phyloP scores from a whole-genome alignment of 2,888 invertebrate species.

The Eledona agricola region DNA sequence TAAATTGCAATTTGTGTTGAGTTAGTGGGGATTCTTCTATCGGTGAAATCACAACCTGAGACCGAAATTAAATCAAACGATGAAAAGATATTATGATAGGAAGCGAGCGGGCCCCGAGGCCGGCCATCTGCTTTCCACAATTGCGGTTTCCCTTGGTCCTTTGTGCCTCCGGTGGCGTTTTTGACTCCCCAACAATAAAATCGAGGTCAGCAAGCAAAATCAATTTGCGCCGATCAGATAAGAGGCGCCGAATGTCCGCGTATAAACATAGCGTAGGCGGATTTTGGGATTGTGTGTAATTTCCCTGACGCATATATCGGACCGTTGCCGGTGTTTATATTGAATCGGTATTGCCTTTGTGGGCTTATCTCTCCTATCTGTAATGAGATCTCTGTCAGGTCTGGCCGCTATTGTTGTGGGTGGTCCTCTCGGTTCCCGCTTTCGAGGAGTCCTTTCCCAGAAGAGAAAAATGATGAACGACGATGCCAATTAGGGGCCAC shows the following conservation, averaged over 20 bases:
- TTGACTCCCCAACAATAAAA: too few species aligned
- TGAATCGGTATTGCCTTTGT: constrained; percentile 63
- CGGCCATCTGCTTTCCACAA: too few species aligned
- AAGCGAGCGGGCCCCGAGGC: too few species aligned
- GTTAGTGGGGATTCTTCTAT: too few species aligned
- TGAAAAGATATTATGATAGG: too few species aligned
- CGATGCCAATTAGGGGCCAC: constrained; percentile 47
- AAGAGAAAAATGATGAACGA: constrained; percentile 7
- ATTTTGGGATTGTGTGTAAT: constrained; percentile 61
- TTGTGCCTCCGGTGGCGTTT: background rate
- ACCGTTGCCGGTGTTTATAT: constrained; percentile 61
- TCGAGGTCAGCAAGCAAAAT: constrained; percentile 60
- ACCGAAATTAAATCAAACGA: too few species aligned
- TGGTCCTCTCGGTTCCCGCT: constrained; percentile 40
- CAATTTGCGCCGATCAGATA: constrained; percentile 60
- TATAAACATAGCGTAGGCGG: constrained; percentile 61
- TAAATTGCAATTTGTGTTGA: too few species aligned
- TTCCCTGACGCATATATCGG: constrained; percentile 56
- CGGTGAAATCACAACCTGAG: too few species aligned
- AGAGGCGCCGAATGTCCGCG: constrained; percentile 52
- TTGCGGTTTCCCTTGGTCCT: background rate
- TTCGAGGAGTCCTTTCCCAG: constrained; percentile 9
- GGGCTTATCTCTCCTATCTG: constrained; percentile 63
- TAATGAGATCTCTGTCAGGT: constrained; percentile 63
- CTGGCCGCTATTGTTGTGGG: constrained; percentile 47